Percentiles rank a stretch among this genome's conserved stretches.
Evolutionary conservation across 1,140 invertebrate species (phyloP).

Genomic region (Adoxophyes honmai): DNA sequence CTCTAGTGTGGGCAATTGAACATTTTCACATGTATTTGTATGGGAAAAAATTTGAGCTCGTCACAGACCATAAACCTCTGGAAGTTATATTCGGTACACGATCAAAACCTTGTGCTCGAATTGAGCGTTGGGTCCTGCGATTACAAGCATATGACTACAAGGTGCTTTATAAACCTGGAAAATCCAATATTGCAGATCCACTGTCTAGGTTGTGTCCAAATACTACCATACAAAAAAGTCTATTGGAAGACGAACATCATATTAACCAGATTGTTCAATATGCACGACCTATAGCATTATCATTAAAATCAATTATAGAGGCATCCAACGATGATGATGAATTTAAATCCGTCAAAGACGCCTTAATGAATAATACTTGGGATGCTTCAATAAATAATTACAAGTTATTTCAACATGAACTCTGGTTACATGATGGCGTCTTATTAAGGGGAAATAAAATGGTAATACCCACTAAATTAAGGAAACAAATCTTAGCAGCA

Average conservation of each 20-base stretch:
- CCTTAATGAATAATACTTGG: slow-evolving; percentile 22
- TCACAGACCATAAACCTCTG: slow-evolving; percentile 51
- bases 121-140: slow-evolving; percentile 34
- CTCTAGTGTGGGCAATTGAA: too few relatives aligned
- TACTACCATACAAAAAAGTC: too few relatives aligned
- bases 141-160: slow-evolving; percentile 29
- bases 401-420: too few relatives aligned
- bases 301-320: slow-evolving; percentile 20
- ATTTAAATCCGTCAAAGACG: slow-evolving; percentile 20
- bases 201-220: slow-evolving; percentile 24
- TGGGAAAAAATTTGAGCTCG: too few relatives aligned
- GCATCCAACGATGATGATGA: slow-evolving; percentile 22
- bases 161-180: slow-evolving; percentile 27
- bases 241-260: too few relatives aligned
- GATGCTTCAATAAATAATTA: slow-evolving; percentile 17
- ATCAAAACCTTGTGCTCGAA: slow-evolving; percentile 45
- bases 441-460: slow-evolving; percentile 32
- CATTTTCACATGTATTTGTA: too few relatives aligned
- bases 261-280: slow-evolving; percentile 31
- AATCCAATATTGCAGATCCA: slow-evolving; percentile 31
- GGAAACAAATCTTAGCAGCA: slow-evolving; percentile 33
- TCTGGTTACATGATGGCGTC: slow-evolving; percentile 22
- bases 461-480: slow-evolving; percentile 38
- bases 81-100: slow-evolving; percentile 31
- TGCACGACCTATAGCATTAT: too few relatives aligned